These are phyloP conservation scores for Didymodactylos carnosus DNA, from an alignment of 2,888 invertebrate species.

Conservation along the genomic window DNA sequence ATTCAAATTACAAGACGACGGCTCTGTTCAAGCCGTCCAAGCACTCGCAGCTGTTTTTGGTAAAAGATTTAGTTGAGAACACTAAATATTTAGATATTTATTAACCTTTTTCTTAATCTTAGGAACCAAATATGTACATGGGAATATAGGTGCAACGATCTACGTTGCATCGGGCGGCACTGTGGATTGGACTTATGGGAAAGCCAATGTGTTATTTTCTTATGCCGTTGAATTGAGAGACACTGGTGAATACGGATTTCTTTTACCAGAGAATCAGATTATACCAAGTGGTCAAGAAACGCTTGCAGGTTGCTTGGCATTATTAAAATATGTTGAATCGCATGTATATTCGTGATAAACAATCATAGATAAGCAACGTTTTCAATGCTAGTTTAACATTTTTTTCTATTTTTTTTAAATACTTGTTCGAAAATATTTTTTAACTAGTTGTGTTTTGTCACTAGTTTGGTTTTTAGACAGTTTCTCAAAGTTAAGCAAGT, in stretches of 20 bases:
- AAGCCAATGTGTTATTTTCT: neutral
- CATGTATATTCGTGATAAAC: neutral
- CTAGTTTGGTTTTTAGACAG: too few species aligned
- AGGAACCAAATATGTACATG: constrained; percentile 5
- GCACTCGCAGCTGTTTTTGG: neutral
- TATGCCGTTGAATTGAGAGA: constrained; percentile 11
- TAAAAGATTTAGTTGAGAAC: neutral
- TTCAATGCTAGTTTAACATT: neutral
- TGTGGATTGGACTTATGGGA: constrained; percentile 9
- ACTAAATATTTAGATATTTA: neutral
- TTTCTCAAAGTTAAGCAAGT: too few species aligned
- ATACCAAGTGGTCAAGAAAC: constrained; percentile 8
- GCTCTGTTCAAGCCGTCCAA: neutral
- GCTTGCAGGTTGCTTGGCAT: neutral
- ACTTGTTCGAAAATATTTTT: too few species aligned
- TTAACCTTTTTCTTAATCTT: neutral
- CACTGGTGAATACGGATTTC: constrained; percentile 4
- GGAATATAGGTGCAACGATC: constrained; percentile 9
- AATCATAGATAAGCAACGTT: neutral
- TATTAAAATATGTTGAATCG: neutral
- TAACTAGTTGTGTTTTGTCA: too few species aligned
- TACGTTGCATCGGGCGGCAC: constrained; percentile 10
- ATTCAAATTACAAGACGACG: constrained; percentile 2
- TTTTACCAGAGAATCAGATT: constrained; percentile 8
- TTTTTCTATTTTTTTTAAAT: neutral